phyloP scores from a whole-genome alignment of 2,888 invertebrate genomes.

The Cantharis rufa region DNA sequence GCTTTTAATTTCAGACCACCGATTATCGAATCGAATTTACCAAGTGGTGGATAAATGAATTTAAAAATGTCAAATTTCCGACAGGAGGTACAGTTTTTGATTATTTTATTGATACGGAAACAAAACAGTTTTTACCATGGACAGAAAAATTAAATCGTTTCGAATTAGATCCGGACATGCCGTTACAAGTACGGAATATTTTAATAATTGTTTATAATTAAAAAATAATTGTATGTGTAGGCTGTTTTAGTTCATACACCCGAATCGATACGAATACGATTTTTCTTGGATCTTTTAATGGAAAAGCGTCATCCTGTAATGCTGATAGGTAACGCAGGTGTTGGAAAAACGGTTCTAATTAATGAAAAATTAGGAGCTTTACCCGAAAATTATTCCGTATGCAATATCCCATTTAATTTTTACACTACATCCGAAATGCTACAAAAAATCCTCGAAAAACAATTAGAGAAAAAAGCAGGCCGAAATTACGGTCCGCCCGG shows the following conservation, averaged over 20 bases:
- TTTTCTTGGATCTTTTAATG: slow-evolving; percentile 88
- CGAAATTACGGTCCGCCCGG: slow-evolving; percentile 95
- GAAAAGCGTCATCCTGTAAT: slow-evolving; percentile 88
- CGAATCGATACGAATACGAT: slow-evolving; percentile 88
- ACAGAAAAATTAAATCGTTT: slow-evolving; percentile 87
- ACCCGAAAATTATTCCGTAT: slow-evolving; percentile 83
- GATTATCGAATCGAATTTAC: slow-evolving; percentile 84
- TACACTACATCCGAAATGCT: slow-evolving; percentile 95
- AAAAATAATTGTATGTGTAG: slow-evolving; percentile 55
- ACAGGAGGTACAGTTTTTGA: slow-evolving; percentile 91
- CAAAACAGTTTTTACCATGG: slow-evolving; percentile 89
- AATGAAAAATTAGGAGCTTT: slow-evolving; percentile 74
- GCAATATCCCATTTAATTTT: slow-evolving; percentile 95
- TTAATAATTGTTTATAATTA: background rate
- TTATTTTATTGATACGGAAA: slow-evolving; percentile 89
- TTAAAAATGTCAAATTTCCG: slow-evolving; percentile 93
- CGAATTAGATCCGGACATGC: slow-evolving; percentile 88
- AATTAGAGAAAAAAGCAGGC: slow-evolving; percentile 91
- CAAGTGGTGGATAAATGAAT: slow-evolving; percentile 97
- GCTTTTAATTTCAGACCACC: slow-evolving; percentile 55
- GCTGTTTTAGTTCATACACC: slow-evolving; percentile 91
- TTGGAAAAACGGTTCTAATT: slow-evolving; percentile 88
- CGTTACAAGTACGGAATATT: slow-evolving; percentile 72
- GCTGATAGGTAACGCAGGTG: slow-evolving; percentile 92
- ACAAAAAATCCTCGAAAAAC: slow-evolving; percentile 90